Conservation (phyloP, 35 echinoderm and acorn worm species). For the Acanthaster planci region DNA sequence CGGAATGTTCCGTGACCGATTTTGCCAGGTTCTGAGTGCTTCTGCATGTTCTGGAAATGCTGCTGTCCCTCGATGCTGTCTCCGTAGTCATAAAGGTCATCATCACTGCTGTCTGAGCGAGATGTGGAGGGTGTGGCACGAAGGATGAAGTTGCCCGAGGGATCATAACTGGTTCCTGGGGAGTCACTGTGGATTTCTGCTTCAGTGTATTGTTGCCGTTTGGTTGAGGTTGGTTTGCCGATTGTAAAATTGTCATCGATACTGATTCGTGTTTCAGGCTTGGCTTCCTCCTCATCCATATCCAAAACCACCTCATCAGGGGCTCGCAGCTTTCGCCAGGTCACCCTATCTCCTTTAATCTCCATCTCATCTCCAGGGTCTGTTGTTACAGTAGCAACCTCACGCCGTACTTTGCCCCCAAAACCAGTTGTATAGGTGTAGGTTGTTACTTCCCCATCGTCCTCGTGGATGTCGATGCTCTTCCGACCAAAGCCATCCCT, state of each 20-base stretch:
- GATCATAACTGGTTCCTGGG: background rate
- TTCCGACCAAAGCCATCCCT: conserved; percentile 16
- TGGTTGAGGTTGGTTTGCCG: conserved; percentile 5
- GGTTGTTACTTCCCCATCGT: conserved; percentile 39
- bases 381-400: background rate
- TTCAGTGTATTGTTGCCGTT: background rate
- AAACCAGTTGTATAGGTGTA: conserved; percentile 36
- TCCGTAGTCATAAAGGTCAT: conserved; percentile 39
- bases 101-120: conserved; percentile 7
- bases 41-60: background rate
- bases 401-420: conserved; percentile 8
- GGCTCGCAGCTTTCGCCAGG: background rate
- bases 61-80: conserved; percentile 23
- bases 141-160: conserved; percentile 36
- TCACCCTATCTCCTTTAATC: background rate
- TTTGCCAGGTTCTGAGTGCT: background rate
- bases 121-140: conserved; percentile 12
- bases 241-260: conserved; percentile 46
- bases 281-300: conserved; percentile 38
- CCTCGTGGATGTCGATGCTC: conserved; percentile 14
- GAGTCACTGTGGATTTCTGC: background rate
- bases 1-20: conserved; percentile 9
- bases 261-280: conserved; percentile 30
- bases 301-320: background rate
- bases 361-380: background rate